These are phyloP conservation scores for Ceratotherium simum DNA, from an alignment of 2,113 vertebrate genomes.

Conservation along the genomic window DNA sequence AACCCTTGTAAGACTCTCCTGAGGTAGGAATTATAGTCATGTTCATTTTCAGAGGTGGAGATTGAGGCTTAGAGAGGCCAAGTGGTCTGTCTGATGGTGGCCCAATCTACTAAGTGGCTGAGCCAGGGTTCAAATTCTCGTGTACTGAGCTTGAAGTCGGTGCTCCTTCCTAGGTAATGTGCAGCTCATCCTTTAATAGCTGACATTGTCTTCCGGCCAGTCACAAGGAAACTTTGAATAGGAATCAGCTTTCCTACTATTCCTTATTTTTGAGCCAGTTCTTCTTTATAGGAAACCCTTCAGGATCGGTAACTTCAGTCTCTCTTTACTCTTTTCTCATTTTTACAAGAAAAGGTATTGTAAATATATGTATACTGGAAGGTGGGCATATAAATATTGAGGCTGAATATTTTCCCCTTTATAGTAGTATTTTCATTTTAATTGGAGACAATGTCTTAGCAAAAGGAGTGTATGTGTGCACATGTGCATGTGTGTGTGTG, in stretches of 20 bases:
- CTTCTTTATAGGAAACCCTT: not conserved
- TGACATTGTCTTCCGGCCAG: not conserved
- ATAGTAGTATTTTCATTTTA: not conserved
- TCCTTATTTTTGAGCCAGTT: not conserved
- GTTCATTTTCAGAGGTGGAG: not conserved
- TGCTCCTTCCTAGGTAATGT: rapidly evolving
- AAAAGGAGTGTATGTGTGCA: not conserved
- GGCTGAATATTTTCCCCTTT: not conserved
- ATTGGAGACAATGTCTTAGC: not conserved
- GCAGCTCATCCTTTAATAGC: not conserved
- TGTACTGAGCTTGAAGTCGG: not conserved
- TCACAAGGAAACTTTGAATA: not conserved
- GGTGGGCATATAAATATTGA: not conserved
- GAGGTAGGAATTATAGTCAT: not conserved
- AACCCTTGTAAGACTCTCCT: not conserved
- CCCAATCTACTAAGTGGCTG: not conserved
- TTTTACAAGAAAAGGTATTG: not conserved
- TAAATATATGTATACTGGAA: not conserved
- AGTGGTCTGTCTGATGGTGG: not conserved
- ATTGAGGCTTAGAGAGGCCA: not conserved
- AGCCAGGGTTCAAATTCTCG: not conserved
- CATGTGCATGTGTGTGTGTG: not conserved
- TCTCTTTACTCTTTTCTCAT: not conserved
- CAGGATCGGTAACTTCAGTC: not conserved
- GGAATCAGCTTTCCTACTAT: not conserved